Conservation (phyloP, 2,888 invertebrate genomes). For the Orchestes rusci region DNA sequence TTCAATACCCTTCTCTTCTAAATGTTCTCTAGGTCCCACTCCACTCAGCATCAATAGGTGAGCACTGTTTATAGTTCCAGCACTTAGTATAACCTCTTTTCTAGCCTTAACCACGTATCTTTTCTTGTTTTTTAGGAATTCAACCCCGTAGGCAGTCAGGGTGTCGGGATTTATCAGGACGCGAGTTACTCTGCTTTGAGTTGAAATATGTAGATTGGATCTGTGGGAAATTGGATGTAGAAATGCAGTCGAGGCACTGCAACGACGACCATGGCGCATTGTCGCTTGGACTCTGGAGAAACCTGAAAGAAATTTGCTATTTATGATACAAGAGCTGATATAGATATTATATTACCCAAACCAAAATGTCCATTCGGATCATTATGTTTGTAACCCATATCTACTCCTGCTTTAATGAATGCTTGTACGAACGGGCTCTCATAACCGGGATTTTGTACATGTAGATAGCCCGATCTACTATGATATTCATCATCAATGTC, state of each 20-base stretch:
- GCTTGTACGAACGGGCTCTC: conserved; percentile 54
- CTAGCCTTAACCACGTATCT: conserved; percentile 48
- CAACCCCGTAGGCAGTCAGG: conserved; percentile 59
- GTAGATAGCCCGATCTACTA: conserved; percentile 57
- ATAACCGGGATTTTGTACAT: conserved; percentile 57
- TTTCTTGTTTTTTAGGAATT: conserved; percentile 56
- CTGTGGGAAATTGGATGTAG: conserved; percentile 58
- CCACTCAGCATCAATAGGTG: conserved; percentile 83
- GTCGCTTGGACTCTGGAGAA: conserved; percentile 68
- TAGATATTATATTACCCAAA: conserved; percentile 22
- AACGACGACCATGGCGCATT: conserved; percentile 62
- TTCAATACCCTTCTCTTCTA: conserved; percentile 52
- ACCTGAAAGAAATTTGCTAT: conserved; percentile 40
- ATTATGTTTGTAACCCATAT: conserved; percentile 61
- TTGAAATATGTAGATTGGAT: conserved; percentile 63
- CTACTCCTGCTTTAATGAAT: conserved; percentile 60
- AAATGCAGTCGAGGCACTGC: conserved; percentile 75
- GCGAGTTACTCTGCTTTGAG: conserved; percentile 59
- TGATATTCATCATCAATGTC: conserved; percentile 59
- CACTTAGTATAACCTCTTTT: conserved; percentile 72
- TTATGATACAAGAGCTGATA: not conserved
- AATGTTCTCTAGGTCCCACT: conserved; percentile 60
- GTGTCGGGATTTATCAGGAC: conserved; percentile 57
- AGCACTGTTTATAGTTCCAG: conserved; percentile 78
- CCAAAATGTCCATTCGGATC: conserved; percentile 62